Base-by-base conservation (phyloP, 2,113 vertebrate genomes). In the Bubo scandiacus region DNA sequence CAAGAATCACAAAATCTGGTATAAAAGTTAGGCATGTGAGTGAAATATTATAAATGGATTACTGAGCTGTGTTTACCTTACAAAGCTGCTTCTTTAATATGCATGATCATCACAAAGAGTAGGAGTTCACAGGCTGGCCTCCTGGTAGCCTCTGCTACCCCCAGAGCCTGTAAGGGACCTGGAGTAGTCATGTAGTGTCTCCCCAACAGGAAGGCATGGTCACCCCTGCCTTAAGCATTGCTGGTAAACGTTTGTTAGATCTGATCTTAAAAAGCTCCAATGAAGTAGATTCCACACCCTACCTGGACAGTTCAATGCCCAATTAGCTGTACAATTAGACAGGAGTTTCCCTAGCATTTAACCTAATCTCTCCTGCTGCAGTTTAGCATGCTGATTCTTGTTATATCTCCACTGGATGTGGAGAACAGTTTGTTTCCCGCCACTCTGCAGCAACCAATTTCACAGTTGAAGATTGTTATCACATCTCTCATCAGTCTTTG, bases 311-410 rank as follows among this genome's bases (percentile, higher is more conserved):
- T 15, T 57, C 42, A 68, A 12, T 40, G 26, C n/a, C 45, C 45
- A 61, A 19, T 51, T 73, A 71, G 11, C 17, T 55, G 23, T 36
- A 68, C 6, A 59, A 23, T 55, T 43, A 86, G 16, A 43, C 20
- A 79, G 45, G 11, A 62, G 45, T n/a, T 82, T 80, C 12, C 43
- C 51, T n/a, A n/a, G 13, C 36, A 20, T 52, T 71, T 63, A 85
- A 86, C 21, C 51, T 70, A 26, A 61, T 51, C 34, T 58, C 29
- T 83, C 29, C 26, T 47, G 22, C 32, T 75, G 49, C 65, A 87
- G 65, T 40, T 94, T 27, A 93, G 81, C 81, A 65, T 82, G 90
- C 87, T 94, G 74, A 15, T 34, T 94, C 93, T 93, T 90, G 81
- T 68, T n/a, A 26, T 15, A 11, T 3, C 78, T 82, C 57, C 38